These are phyloP conservation scores for Euphonia xanthogaster DNA, from an alignment of 2,797 vertebrate genomes.

Conservation along the genomic window DNA sequence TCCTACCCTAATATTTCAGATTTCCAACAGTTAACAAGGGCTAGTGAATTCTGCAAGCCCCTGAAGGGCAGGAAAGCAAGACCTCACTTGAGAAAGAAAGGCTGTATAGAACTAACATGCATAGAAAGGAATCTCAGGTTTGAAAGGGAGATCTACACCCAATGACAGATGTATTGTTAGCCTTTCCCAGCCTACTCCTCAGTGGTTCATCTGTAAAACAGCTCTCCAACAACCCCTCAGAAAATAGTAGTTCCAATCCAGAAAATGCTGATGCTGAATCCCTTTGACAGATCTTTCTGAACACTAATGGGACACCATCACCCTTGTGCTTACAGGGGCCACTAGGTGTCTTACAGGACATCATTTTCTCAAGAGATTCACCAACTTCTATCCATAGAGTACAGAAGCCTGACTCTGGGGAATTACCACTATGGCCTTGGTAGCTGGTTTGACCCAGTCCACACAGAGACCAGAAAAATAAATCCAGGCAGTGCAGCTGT, in stretches of 20 bases:
- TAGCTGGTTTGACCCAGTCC: not conserved
- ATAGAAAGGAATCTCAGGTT: not conserved
- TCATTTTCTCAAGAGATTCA: not conserved
- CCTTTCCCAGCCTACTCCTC: not conserved
- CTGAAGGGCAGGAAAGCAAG: not conserved
- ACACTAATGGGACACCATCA: not conserved
- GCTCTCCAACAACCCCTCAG: not conserved
- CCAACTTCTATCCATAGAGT: not conserved
- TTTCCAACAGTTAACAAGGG: not conserved
- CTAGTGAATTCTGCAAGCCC: not conserved
- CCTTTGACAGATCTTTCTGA: not conserved
- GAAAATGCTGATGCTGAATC: not conserved
- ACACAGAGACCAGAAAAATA: not conserved
- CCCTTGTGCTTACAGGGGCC: not conserved
- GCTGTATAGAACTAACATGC: not conserved
- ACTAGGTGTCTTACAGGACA: not conserved
- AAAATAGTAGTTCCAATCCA: not conserved
- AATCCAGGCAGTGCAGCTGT: not conserved
- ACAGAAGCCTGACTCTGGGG: not conserved
- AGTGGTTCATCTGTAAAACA: not conserved
- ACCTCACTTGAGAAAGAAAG: not conserved
- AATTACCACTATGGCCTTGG: not conserved
- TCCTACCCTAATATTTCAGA: not conserved
- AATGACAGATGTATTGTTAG: not conserved
- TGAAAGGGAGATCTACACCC: not conserved